These are phyloP conservation scores for Pelobates fuscus DNA, from an alignment of 2,113 vertebrate species.

Conservation along the genomic window DNA sequence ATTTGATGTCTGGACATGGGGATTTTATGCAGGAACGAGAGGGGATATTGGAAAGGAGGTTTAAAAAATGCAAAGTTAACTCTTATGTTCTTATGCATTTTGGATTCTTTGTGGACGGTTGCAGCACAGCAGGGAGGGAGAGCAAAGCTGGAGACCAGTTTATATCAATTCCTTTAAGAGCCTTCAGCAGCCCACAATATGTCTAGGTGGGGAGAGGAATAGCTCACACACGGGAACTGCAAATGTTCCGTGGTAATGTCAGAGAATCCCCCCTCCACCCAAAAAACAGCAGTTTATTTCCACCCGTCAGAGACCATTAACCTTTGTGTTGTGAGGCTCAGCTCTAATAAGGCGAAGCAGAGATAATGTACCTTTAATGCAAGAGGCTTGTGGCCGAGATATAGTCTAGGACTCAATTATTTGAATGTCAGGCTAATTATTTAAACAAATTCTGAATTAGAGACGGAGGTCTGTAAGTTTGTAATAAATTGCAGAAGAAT, in stretches of 20 bases:
- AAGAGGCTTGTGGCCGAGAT: not conserved
- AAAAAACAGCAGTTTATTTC: conserved; percentile 18
- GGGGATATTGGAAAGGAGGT: conserved; percentile 74
- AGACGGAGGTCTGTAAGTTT: too few relatives aligned
- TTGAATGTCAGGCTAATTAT: too few relatives aligned
- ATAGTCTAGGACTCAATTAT: too few relatives aligned
- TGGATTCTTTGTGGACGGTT: conserved; percentile 60
- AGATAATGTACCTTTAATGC: not conserved
- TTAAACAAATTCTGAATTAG: too few relatives aligned
- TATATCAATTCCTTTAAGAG: conserved; percentile 36
- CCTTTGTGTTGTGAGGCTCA: not conserved
- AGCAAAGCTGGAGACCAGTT: conserved; percentile 49
- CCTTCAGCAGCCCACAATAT: conserved; percentile 40
- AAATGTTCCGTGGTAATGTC: not conserved
- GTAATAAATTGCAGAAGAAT: too few relatives aligned
- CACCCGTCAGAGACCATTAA: not conserved
- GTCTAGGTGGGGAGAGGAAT: conserved; percentile 37
- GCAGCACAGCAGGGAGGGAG: conserved; percentile 54
- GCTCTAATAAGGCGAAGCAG: too few relatives aligned
- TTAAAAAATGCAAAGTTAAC: conserved; percentile 78
- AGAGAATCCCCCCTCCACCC: not conserved
- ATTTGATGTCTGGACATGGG: conserved; percentile 85
- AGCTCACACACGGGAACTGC: conserved; percentile 4
- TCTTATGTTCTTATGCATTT: conserved; percentile 76
- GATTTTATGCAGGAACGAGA: conserved; percentile 81